Percentiles rank a stretch among this genome's conserved stretches.
These are phyloP conservation scores for Melopsittacus undulatus DNA, from an alignment of 2,797 vertebrate genomes.

Conservation along the genomic window DNA sequence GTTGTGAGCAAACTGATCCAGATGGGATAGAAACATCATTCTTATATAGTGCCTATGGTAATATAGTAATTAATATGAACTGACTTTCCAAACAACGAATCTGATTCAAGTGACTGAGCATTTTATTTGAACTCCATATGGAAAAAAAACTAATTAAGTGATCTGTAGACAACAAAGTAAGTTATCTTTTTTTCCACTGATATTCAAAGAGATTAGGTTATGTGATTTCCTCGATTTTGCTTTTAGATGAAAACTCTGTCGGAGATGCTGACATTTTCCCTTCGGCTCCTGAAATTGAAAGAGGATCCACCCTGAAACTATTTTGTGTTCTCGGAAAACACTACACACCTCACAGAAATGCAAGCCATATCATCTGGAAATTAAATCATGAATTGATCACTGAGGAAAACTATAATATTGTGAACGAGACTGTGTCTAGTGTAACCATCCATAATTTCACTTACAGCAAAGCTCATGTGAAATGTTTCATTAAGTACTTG, in stretches of 20 bases:
- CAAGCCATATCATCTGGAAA: constrained; percentile 66
- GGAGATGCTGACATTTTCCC: constrained; percentile 46
- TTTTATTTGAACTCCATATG: neutral
- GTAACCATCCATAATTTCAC: constrained; percentile 62
- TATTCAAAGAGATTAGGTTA: neutral
- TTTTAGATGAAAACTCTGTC: constrained; percentile 24
- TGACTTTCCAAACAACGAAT: neutral
- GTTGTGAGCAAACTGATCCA: neutral
- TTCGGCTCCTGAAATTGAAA: constrained; percentile 42
- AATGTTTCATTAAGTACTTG: constrained; percentile 41
- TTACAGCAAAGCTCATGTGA: constrained; percentile 26
- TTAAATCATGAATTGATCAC: constrained; percentile 41
- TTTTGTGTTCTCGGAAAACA: constrained; percentile 42
- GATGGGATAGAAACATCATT: neutral
- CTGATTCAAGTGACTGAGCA: neutral
- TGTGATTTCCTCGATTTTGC: neutral
- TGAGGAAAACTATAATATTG: neutral
- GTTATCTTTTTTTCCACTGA: rapidly evolving
- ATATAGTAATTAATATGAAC: neutral
- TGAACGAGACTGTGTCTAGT: constrained; percentile 56
- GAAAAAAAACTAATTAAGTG: neutral
- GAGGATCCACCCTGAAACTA: constrained; percentile 36
- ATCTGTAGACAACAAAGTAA: neutral
- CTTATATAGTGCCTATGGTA: neutral
- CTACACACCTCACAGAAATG: constrained; percentile 10